These are phyloP conservation scores for Conopomorpha cramerella DNA, from an alignment of 1,140 invertebrate species.

Conservation along the genomic window DNA sequence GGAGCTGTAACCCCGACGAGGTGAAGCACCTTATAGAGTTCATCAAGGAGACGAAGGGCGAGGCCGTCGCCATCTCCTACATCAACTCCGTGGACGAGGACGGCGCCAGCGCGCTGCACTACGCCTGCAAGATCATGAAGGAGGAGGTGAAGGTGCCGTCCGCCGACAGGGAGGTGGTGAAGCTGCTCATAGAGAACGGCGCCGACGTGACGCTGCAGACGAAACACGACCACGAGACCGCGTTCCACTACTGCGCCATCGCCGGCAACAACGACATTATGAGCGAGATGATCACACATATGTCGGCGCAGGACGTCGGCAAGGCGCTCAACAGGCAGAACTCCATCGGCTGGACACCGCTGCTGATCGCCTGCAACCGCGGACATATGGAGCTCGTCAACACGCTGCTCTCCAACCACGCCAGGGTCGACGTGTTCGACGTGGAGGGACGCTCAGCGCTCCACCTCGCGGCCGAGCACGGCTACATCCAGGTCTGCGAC, in stretches of 20 bases:
- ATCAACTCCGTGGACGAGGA: conserved; percentile 86
- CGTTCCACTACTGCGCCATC: conserved; percentile 92
- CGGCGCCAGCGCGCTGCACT: conserved; percentile 93
- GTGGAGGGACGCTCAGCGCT: conserved; percentile 92
- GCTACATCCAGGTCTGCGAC: conserved; percentile 91
- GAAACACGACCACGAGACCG: conserved; percentile 87
- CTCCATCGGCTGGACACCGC: conserved; percentile 91
- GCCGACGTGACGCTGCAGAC: conserved; percentile 87
- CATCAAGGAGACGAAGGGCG: conserved; percentile 75
- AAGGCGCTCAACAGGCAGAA: conserved; percentile 93
- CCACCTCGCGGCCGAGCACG: conserved; percentile 93
- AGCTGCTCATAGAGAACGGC: conserved; percentile 84
- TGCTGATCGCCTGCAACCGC: conserved; percentile 87
- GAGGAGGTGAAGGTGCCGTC: conserved; percentile 73
- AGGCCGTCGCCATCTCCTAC: conserved; percentile 72
- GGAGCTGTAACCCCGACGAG: conserved; percentile 83
- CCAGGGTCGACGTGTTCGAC: conserved; percentile 98
- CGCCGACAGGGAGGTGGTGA: conserved; percentile 89
- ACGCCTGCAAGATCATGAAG: conserved; percentile 79
- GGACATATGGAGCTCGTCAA: conserved; percentile 84
- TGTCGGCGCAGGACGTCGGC: conserved; percentile 85
- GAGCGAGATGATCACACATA: conserved; percentile 89
- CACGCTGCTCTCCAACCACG: conserved; percentile 86
- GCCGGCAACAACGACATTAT: conserved; percentile 96
- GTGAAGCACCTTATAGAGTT: conserved; percentile 85